Evolutionary conservation across 2,888 invertebrate genomes (phyloP).

Genomic region (Siphlonurus alternatus): DNA sequence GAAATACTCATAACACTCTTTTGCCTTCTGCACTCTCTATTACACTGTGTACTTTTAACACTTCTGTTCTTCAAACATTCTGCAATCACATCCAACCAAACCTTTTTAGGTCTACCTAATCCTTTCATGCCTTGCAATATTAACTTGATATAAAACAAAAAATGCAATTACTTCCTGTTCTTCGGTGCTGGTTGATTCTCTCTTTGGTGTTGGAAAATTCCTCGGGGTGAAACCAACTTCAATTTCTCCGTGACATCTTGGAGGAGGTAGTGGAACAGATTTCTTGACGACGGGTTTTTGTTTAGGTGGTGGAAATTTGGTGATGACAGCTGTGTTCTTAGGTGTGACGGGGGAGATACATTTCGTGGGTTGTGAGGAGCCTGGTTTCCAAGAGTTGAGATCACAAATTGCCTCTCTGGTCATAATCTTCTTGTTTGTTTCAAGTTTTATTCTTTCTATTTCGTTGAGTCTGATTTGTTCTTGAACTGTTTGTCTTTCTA

Average conservation of each 20-base stretch:
- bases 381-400: too few species aligned
- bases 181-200: conserved; percentile 50
- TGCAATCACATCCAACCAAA: too few species aligned
- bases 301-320: not conserved
- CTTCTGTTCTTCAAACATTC: too few species aligned
- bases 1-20: too few species aligned
- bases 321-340: too few species aligned
- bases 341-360: too few species aligned
- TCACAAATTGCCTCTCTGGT: not conserved
- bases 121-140: too few species aligned
- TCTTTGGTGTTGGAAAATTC: conserved; percentile 62
- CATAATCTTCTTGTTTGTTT: not conserved
- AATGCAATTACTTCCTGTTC: conserved; percentile 46
- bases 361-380: too few species aligned
- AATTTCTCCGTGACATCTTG: conserved; percentile 39
- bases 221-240: conserved; percentile 55
- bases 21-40: too few species aligned
- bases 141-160: too few species aligned
- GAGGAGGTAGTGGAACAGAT: conserved; percentile 27
- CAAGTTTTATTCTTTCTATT: not conserved
- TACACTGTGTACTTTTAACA: too few species aligned
- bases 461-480: not conserved
- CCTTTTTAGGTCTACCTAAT: too few species aligned
- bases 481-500: not conserved
- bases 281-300: conserved; percentile 28